Base-by-base conservation (phyloP, 2,888 invertebrate genomes). In the Entomobrya proxima region DNA sequence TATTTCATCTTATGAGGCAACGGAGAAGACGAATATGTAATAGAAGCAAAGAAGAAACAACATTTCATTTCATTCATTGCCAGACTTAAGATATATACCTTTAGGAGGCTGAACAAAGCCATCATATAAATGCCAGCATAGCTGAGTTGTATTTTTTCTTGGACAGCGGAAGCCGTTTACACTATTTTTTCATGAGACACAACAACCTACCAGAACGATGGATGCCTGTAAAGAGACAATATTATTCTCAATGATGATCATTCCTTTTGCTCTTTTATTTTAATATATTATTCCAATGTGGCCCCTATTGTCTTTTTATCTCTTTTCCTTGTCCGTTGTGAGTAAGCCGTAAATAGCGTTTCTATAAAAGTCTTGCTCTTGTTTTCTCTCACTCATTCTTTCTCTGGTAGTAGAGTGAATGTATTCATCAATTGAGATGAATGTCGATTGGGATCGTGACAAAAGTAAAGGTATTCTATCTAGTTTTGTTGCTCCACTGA, bases 281-380 rank as follows among this genome's bases (percentile, higher is more conserved):
- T 85, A 85, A 85, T 85, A 85, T 85, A 85, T 85, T 85, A 85
- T 85, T 85, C 85, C 85, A 85, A 85, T 85, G 78, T 72, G 61
- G 44, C 78, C 79, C 77, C 44, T 52, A 78, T 80, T 79, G 79
- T 79, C 74, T 75, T 75, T 74, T 78, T 78, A n/a, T 77, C 18
- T 81, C 44, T 58, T 24, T 24, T 44, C 50, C 44, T 61, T 75
- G 21, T 55, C n/a, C 18, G 55, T 15, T 21, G 47, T 72, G 30
- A 72, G 32, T 72, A 72, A 40, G 40, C 24, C 30, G 61, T 67
- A 47, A 67, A 47, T 79, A 52, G 55, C 24, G 21, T 35, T 58
- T 30, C 67, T 40, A 24, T 13, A 15, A 32, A n/a, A 32, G 61
- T 40, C 67, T 67, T 64, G 64, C 37, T 5, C 27, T 67, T 4